Percentiles rank a stretch among this genome's conserved stretches.
Evolutionary conservation across 2,888 invertebrate species (phyloP).

Genomic region (Synanthedon tipuliformis): DNA sequence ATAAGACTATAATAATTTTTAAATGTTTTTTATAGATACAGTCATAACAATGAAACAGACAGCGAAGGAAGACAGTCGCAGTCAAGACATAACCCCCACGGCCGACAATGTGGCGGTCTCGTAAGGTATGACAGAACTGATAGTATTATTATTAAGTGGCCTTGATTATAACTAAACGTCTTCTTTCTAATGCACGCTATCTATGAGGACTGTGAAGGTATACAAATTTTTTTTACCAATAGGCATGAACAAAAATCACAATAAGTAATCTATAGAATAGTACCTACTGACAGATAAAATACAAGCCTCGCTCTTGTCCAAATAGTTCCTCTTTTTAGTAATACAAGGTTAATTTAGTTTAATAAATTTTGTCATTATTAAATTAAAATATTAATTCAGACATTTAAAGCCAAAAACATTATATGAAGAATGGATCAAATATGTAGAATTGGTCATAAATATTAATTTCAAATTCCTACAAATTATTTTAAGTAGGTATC

Average conservation of each 20-base stretch:
- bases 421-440: too few species aligned
- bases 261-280: too few species aligned
- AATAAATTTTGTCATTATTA: too few species aligned
- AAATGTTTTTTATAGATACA: background rate
- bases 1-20: too few species aligned
- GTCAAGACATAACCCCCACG: constrained; percentile 43
- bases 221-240: background rate
- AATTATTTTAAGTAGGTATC: background rate
- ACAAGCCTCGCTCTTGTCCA: too few species aligned
- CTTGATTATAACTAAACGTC: constrained; percentile 20
- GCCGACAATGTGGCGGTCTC: constrained; percentile 52
- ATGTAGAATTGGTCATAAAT: too few species aligned
- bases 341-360: too few species aligned
- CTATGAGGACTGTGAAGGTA: background rate
- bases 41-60: constrained; percentile 11
- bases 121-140: constrained; percentile 52
- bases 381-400: too few species aligned
- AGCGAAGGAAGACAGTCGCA: constrained; percentile 33
- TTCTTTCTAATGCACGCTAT: constrained; percentile 36
- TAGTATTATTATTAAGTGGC: constrained; percentile 40
- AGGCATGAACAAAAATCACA: too few species aligned
- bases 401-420: too few species aligned
- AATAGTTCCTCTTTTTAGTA: too few species aligned
- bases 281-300: too few species aligned
- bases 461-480: background rate